These are phyloP conservation scores for Alethe diademata DNA, from an alignment of 2,113 vertebrate genomes.

Conservation along the genomic window DNA sequence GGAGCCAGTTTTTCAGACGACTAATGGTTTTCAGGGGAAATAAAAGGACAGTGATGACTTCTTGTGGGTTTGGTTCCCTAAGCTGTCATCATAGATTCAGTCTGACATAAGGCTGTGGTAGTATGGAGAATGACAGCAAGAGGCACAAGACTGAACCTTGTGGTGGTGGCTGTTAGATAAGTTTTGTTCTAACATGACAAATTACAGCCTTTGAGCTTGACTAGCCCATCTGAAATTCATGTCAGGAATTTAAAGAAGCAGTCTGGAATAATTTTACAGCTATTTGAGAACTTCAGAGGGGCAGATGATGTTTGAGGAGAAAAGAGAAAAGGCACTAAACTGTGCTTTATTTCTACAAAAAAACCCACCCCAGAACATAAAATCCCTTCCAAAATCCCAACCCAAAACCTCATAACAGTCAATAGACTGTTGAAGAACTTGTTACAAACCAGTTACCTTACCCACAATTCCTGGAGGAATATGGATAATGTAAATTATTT, in stretches of 20 bases:
- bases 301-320: background rate
- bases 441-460: background rate
- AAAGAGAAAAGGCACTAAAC: background rate
- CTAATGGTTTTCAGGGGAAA: background rate
- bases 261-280: background rate
- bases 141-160: background rate
- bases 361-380: fast-evolving
- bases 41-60: background rate
- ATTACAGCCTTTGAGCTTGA: background rate
- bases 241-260: background rate
- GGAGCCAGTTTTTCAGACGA: background rate
- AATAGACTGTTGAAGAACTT: background rate
- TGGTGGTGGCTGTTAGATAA: background rate
- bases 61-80: background rate
- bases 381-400: background rate
- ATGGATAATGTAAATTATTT: background rate
- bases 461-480: background rate
- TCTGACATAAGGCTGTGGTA: background rate
- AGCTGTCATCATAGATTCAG: background rate
- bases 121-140: background rate
- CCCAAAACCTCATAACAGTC: fast-evolving
- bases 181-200: background rate
- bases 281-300: background rate
- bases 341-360: fast-evolving
- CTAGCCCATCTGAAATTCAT: background rate